Percentiles rank a stretch among this genome's conserved stretches.
phyloP scores from a whole-genome alignment of 1,140 invertebrate genomes.

The Zaprionus davidi region DNA sequence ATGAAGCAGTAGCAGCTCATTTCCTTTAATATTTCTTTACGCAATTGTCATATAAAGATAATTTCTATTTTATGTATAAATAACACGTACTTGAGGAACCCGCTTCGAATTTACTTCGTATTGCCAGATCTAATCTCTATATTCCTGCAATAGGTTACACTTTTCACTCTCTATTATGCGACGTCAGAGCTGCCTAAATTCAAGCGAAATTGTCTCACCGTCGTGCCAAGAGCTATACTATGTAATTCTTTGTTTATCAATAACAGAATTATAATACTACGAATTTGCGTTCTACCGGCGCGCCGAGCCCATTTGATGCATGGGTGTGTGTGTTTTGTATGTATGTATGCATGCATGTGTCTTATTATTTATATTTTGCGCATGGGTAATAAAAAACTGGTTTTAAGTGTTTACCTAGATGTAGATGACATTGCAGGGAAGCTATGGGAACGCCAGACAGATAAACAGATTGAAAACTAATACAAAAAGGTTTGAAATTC shows the following conservation, averaged over 20 bases:
- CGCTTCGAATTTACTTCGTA: background rate
- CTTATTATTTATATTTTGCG: slow-evolving; percentile 44
- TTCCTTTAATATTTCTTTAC: background rate
- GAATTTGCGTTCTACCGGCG: slow-evolving; percentile 34
- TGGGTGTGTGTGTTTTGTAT: background rate
- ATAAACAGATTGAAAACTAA: slow-evolving; percentile 16
- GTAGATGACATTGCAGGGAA: slow-evolving; percentile 28
- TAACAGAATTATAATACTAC: slow-evolving; percentile 30
- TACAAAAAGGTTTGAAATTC: background rate
- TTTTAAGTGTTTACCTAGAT: slow-evolving; percentile 43
- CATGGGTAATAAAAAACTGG: slow-evolving; percentile 37
- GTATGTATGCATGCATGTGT: slow-evolving; percentile 14
- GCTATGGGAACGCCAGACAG: slow-evolving; percentile 16
- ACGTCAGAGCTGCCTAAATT: slow-evolving; percentile 20
- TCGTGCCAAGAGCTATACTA: background rate
- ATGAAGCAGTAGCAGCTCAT: slow-evolving; percentile 56
- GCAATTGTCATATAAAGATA: background rate
- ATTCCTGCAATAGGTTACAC: background rate
- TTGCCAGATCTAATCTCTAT: slow-evolving; percentile 13
- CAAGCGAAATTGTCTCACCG: slow-evolving; percentile 12
- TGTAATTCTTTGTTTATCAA: slow-evolving; percentile 48
- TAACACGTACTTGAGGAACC: background rate
- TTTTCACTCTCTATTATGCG: slow-evolving; percentile 1
- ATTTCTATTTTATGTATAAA: background rate
- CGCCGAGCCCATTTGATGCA: slow-evolving; percentile 15